These are phyloP conservation scores for Phylloscopus trochiloides DNA, from an alignment of 2,113 vertebrate species.

Conservation along the genomic window DNA sequence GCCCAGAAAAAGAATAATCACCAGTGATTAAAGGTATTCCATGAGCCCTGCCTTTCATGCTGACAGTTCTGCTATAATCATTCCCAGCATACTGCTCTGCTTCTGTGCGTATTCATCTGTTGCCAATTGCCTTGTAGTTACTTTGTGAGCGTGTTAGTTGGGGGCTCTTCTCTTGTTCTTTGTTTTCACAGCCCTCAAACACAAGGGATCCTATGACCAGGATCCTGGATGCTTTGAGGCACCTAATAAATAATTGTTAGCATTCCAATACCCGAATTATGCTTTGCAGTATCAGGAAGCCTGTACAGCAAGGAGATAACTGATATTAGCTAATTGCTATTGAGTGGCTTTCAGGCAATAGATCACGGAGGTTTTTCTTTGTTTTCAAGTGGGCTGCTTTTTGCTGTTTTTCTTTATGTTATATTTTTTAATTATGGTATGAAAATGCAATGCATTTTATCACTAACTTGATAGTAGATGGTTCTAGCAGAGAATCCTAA, in stretches of 20 bases:
- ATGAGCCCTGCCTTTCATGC: constrained; percentile 27
- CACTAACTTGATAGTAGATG: neutral
- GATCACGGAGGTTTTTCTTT: neutral
- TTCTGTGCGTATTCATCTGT: constrained; percentile 24
- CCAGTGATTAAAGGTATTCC: constrained; percentile 37
- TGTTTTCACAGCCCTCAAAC: neutral
- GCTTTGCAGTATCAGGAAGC: neutral
- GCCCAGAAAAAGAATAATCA: constrained; percentile 37
- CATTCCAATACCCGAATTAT: neutral
- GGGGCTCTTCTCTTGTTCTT: constrained; percentile 30
- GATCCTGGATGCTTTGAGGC: neutral
- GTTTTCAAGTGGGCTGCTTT: neutral
- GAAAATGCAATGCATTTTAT: neutral
- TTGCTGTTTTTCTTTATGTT: neutral
- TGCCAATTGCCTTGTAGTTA: constrained; percentile 58
- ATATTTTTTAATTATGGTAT: neutral
- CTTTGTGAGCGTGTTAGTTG: neutral
- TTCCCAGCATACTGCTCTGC: constrained; percentile 40
- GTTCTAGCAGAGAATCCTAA: neutral
- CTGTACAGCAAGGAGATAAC: neutral
- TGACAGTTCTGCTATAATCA: constrained; percentile 43
- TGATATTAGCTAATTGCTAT: neutral
- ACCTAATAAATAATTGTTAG: constrained; percentile 11
- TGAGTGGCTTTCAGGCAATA: neutral
- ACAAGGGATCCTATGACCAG: neutral